Evolutionary conservation across 2,797 vertebrate species (phyloP), one percentile per base, ranked within the genome.

Genomic region (Scyliorhinus canicula): DNA sequence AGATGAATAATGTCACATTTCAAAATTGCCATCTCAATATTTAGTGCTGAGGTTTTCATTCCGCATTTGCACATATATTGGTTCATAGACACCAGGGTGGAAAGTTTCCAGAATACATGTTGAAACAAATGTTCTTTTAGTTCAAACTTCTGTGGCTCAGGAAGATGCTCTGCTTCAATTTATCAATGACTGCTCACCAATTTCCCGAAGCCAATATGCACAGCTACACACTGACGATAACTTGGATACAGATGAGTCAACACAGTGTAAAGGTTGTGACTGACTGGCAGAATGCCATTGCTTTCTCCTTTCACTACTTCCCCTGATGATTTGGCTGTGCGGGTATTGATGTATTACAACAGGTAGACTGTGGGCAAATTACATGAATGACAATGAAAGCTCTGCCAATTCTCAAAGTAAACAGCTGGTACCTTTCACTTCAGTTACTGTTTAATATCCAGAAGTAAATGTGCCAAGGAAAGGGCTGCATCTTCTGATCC

Each of bases 1-100:
- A 52, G n/a, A 55, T 60, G 55, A 90, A 90, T 57, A 60, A 86
- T 86, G 26, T 86, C 11, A 55, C 28, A 52, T 85, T 85, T 88
- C 79, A 82, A 82, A 82, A 47, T 40, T 24, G 21, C 44, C 21
- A 82, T 82, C 26, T 77, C 71, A 77, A n/a, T 77, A 35, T 77
- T 77, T 77, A 77, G 35, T 40, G 35, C 31, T 57, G 28, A 57
- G 35, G 86, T 90, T 60, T 60, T 60, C 28, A 21, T 60, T 24
- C 52, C 60, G 57, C 12, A 90, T 90, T 90, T 90, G 57, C 86
- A 90, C 60, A 90, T 90, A 90, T 35, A 90, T 90, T 90, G 50
- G 12, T 90, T 90, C 86, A 52, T 14, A 28, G 55, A 52, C 50
- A 88, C 16, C 85, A 88, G 52, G 12, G 4, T 90, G 35, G 55